A percentile compares a stretch with the other conserved stretches of the same genome.
These are phyloP conservation scores for Nothura maculosa DNA, from an alignment of 2,797 vertebrate species.

Conservation along the genomic window DNA sequence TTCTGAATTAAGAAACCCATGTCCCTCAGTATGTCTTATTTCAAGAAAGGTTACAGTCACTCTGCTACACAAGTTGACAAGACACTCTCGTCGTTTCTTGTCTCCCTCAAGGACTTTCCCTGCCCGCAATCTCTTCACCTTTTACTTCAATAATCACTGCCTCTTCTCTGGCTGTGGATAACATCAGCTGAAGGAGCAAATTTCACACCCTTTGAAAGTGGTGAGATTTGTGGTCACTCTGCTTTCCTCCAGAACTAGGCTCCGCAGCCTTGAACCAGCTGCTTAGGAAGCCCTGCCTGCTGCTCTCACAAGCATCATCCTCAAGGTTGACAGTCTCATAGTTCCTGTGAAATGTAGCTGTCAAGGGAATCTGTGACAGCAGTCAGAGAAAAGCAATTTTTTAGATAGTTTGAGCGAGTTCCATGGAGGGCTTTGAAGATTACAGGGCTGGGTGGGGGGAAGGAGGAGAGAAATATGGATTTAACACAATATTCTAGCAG, in stretches of 20 bases:
- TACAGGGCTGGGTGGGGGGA: not conserved
- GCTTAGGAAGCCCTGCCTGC: slow-evolving; percentile 8
- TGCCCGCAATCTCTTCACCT: not conserved
- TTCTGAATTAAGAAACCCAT: not conserved
- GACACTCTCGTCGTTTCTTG: not conserved
- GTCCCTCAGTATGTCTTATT: not conserved
- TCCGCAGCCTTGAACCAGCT: slow-evolving; percentile 19
- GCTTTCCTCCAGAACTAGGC: not conserved
- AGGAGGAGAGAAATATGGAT: not conserved
- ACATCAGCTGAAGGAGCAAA: not conserved
- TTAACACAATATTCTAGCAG: not conserved
- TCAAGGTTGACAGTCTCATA: slow-evolving; percentile 40
- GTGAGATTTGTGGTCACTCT: not conserved
- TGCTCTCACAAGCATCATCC: slow-evolving; percentile 9
- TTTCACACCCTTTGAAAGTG: not conserved
- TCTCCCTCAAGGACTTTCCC: not conserved
- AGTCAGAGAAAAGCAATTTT: slow-evolving; percentile 18
- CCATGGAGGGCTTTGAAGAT: not conserved
- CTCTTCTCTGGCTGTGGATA: not conserved
- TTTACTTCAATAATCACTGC: not conserved
- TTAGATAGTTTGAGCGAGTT: slow-evolving; percentile 7
- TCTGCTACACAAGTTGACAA: not conserved
- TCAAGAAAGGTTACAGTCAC: not conserved
- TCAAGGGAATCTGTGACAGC: slow-evolving; percentile 33
- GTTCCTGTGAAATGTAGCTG: not conserved